Base-by-base conservation (phyloP, 1,140 invertebrate genomes). In the Heliconius nattereri region DNA sequence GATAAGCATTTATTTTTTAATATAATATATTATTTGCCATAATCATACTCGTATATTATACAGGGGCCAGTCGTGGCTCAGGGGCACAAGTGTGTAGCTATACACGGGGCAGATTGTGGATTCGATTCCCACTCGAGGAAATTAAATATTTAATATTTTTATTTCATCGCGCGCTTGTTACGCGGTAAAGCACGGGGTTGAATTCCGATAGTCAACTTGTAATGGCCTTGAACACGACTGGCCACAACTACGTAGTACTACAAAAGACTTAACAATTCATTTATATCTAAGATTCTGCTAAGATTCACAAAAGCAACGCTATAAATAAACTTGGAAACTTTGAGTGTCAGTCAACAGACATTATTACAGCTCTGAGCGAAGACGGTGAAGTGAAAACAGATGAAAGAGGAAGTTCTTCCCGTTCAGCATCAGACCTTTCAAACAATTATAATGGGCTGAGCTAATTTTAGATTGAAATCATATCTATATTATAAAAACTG, bases 321-420 rank as follows among this genome's bases (percentile, higher is more conserved):
- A 66, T 66, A 66, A 66, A 66, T 66, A 66, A 66, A 29, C 60
- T 66, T 66, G 26, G 13, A 1, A 29, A 66, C 60, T 66, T 66
- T 16, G 26, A 66, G 60, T 66, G 60, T 66, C 60, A 66, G 60
- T 66, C 60, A 66, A 66, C 60, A 66, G 23, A 29, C 26, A 66
- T 57, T 23, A 57, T 57, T 57, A 66, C 60, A 19, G 11, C 23
- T 66, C 26, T 29, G 1, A 16, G 60, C 23, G 60, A 26, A n/a
- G 71, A 45, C 71, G 35, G 71, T 73, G 74, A 75, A 75, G 26
- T 60, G 74, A n/a, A 75, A 75, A 75, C 52, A 75, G 74, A 75
- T 75, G 74, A 75, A 75, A 75, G 74, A 19, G 71, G 37, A 40
- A 72, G 60, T 29, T 66, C 60, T 5, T 29, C n/a, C 11, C 54